These are phyloP conservation scores for Spermophilus dauricus DNA, from an alignment of 2,113 vertebrate species.

Conservation along the genomic window DNA sequence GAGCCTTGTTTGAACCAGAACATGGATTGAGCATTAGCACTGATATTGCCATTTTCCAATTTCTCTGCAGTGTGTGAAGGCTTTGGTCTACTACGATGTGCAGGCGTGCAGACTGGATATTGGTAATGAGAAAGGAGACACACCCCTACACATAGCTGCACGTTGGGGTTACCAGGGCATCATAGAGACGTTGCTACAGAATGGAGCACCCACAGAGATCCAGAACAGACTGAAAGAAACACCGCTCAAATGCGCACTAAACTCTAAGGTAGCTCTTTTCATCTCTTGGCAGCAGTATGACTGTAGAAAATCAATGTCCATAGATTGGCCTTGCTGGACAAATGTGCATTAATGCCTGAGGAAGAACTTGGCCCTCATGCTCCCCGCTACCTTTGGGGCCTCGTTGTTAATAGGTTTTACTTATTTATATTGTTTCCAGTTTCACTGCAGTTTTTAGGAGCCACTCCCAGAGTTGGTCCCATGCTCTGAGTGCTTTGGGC, in stretches of 20 bases:
- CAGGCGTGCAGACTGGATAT: constrained; percentile 93
- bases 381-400: neutral
- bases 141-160: constrained; percentile 95
- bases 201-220: constrained; percentile 91
- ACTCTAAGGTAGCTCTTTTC: constrained; percentile 93
- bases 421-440: neutral
- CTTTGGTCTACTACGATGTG: constrained; percentile 96
- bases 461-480: neutral
- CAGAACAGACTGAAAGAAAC: constrained; percentile 94
- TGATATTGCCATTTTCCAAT: neutral
- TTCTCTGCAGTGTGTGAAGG: constrained; percentile 96
- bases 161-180: constrained; percentile 98
- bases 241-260: constrained; percentile 94
- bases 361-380: neutral
- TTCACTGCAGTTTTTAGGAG: neutral
- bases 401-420: neutral
- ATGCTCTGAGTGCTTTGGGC: neutral
- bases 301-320: neutral
- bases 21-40: rapidly evolving
- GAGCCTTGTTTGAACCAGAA: rapidly evolving
- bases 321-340: neutral
- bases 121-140: constrained; percentile 97
- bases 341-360: neutral
- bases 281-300: neutral
- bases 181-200: constrained; percentile 96